These are phyloP conservation scores for Bos javanicus DNA, from an alignment of 2,113 vertebrate genomes.

Conservation along the genomic window DNA sequence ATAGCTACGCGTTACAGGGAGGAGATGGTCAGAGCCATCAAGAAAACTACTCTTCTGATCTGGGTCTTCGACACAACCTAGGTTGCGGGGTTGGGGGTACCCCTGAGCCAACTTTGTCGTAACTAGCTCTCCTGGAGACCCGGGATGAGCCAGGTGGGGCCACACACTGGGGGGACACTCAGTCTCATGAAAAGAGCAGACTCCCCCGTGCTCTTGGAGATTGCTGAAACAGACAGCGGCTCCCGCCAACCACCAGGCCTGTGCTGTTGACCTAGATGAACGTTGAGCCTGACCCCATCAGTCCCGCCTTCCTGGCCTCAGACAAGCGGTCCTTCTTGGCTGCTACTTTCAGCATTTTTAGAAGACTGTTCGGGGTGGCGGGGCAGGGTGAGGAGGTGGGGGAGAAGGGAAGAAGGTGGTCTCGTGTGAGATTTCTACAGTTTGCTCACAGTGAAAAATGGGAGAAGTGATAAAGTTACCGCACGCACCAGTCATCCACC, in stretches of 20 bases:
- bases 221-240: fast-evolving
- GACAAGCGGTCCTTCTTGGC: constrained; percentile 26
- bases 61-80: background rate
- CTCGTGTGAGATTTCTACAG: constrained; percentile 59
- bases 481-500: constrained; percentile 76
- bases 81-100: fast-evolving
- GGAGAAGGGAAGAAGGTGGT: background rate
- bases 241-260: fast-evolving
- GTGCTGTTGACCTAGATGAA: fast-evolving
- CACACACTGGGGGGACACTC: background rate
- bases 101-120: fast-evolving
- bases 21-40: background rate
- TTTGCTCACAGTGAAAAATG: constrained; percentile 73
- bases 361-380: background rate
- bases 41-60: background rate
- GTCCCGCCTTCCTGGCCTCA: fast-evolving
- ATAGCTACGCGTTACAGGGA: fast-evolving
- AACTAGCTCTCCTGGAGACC: too few relatives aligned
- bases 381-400: background rate
- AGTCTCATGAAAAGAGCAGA: background rate
- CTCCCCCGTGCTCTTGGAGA: fast-evolving
- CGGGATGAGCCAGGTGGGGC: fast-evolving
- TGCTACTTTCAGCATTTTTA: constrained; percentile 39
- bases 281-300: fast-evolving
- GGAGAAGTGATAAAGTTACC: constrained; percentile 73